Percentiles rank a stretch among this genome's conserved stretches.
Conservation (phyloP, 1,140 invertebrate species). For the Lepidurus apus region DNA sequence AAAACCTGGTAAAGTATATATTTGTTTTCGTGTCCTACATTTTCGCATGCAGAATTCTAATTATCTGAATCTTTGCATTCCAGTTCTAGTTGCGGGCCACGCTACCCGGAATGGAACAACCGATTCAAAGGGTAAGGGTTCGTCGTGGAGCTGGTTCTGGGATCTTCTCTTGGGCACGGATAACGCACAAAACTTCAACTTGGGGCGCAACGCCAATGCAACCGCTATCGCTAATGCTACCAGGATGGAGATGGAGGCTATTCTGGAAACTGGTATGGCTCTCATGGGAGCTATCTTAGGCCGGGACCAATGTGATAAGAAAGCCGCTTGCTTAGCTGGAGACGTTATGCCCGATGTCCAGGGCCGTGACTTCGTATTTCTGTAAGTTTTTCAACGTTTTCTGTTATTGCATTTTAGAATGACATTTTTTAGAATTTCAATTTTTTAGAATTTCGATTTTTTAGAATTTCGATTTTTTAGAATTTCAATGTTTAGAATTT, state of each 20-base stretch:
- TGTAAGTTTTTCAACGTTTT: conserved; percentile 3
- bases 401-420: background rate
- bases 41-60: background rate
- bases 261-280: conserved; percentile 24
- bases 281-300: conserved; percentile 27
- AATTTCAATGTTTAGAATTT: no score
- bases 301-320: conserved; percentile 22
- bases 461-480: no score
- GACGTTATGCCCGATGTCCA: conserved; percentile 14
- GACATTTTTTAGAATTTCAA: no score
- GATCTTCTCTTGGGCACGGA: background rate
- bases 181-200: background rate
- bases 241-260: background rate
- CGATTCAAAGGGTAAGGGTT: background rate
- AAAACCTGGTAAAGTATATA: background rate
- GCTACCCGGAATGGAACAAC: background rate
- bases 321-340: conserved; percentile 30
- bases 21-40: background rate
- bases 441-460: no score
- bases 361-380: conserved; percentile 25
- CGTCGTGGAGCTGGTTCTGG: conserved; percentile 2
- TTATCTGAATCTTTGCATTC: background rate
- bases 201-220: background rate
- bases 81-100: background rate
- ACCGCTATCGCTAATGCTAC: background rate